Evolutionary conservation across 1,140 invertebrate genomes (phyloP).

Genomic region (Venturia canescens): DNA sequence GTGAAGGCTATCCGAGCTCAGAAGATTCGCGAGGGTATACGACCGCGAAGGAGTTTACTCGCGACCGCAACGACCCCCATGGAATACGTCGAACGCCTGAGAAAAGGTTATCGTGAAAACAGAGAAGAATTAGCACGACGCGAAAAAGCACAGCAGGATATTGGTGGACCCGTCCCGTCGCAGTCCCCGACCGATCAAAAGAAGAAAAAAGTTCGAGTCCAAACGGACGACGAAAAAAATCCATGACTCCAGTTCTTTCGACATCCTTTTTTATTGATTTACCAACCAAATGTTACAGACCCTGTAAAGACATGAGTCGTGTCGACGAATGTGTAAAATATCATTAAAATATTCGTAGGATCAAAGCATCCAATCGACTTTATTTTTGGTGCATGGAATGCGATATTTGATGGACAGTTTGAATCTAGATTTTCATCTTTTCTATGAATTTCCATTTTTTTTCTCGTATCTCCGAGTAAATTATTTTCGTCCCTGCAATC

Average conservation of each 20-base stretch:
- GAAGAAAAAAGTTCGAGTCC: slow-evolving; percentile 13
- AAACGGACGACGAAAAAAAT: slow-evolving; percentile 35
- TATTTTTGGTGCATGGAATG: too few species aligned
- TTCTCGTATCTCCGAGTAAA: too few species aligned
- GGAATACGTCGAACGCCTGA: slow-evolving; percentile 49
- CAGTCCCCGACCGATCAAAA: not conserved
- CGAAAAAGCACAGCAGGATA: not conserved
- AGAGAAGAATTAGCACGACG: slow-evolving; percentile 21
- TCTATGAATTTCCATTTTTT: too few species aligned
- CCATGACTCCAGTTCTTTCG: not conserved
- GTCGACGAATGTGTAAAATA: too few species aligned
- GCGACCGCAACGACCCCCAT: slow-evolving; percentile 39
- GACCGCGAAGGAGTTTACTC: slow-evolving; percentile 34
- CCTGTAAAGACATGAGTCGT: not conserved
- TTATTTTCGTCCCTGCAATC: too few species aligned
- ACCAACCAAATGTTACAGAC: too few species aligned
- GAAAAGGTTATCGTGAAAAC: slow-evolving; percentile 37
- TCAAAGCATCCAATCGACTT: too few species aligned
- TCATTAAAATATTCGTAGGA: too few species aligned
- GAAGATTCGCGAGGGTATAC: slow-evolving; percentile 37
- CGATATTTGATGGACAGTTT: too few species aligned
- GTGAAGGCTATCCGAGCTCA: slow-evolving; percentile 41
- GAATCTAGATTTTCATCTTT: too few species aligned
- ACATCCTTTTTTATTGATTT: too few species aligned
- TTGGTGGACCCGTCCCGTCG: too few species aligned